These are phyloP conservation scores for Oreochromis niloticus DNA, from an alignment of 2,113 vertebrate species.

Conservation along the genomic window DNA sequence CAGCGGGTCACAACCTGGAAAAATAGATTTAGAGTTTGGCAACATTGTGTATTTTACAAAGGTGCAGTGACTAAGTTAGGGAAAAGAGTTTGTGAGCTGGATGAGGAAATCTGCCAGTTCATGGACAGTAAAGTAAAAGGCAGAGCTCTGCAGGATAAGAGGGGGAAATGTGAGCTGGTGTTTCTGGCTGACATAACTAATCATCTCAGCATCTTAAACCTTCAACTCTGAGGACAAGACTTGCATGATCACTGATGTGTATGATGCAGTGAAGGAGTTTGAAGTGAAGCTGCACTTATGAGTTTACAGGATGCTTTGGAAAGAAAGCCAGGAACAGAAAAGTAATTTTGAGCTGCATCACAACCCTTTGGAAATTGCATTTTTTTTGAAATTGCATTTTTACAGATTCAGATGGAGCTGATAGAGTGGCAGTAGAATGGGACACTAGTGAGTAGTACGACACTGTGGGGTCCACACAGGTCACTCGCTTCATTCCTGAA, in stretches of 20 bases:
- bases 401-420: background rate
- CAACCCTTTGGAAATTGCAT: background rate
- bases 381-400: background rate
- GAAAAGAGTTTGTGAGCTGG: background rate
- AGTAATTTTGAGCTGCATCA: background rate
- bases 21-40: background rate
- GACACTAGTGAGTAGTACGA: background rate
- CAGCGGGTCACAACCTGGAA: rapidly evolving
- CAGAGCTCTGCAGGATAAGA: too few relatives aligned
- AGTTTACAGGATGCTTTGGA: background rate
- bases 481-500: background rate
- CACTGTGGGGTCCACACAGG: too few relatives aligned
- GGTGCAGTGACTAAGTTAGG: background rate
- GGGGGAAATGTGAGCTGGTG: too few relatives aligned
- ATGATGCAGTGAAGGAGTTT: too few relatives aligned
- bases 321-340: background rate
- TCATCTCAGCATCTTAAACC: too few relatives aligned
- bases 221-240: too few relatives aligned
- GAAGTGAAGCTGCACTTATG: too few relatives aligned
- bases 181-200: too few relatives aligned
- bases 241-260: too few relatives aligned
- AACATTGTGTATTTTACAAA: background rate
- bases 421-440: background rate
- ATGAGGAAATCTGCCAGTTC: background rate
- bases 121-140: too few relatives aligned